Conservation (phyloP, 1,140 invertebrate species). For the Drosophila insularis region DNA sequence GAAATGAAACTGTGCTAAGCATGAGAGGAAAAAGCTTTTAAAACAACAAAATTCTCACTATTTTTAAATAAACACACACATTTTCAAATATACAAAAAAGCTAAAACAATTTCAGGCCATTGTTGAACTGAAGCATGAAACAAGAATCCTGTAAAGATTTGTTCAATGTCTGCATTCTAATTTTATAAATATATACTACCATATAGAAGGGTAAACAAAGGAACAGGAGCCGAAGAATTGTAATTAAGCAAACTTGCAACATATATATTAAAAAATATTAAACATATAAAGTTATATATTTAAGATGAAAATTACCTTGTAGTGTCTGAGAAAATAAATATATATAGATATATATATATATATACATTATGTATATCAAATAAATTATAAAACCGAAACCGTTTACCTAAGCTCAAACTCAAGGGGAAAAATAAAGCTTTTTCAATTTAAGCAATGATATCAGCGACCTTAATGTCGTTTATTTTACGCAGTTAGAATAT, state of each 20-base stretch:
- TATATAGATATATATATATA: constrained; percentile 48
- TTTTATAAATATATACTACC: constrained; percentile 47
- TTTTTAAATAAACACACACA: constrained; percentile 55
- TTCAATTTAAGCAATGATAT: neutral
- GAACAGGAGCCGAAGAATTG: constrained; percentile 37
- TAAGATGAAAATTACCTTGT: constrained; percentile 35
- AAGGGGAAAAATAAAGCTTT: neutral
- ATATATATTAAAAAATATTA: constrained; percentile 43
- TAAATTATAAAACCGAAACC: constrained; percentile 57
- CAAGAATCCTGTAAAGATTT: constrained; percentile 28
- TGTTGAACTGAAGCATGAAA: constrained; percentile 11
- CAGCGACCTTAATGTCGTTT: neutral
- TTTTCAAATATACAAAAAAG: constrained; percentile 37
- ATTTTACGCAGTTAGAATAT: too few relatives aligned
- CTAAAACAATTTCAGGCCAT: constrained; percentile 25
- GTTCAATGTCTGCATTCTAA: constrained; percentile 49
- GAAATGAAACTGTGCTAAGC: constrained; percentile 14
- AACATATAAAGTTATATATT: constrained; percentile 26
- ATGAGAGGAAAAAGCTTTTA: constrained; percentile 68
- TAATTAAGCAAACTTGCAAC: constrained; percentile 62
- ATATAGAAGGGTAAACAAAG: constrained; percentile 37
- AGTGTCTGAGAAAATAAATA: constrained; percentile 53
- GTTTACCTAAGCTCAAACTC: constrained; percentile 13
- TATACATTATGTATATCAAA: constrained; percentile 73
- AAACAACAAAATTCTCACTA: constrained; percentile 68